Percentiles rank a stretch among this genome's conserved stretches.
phyloP scores from a whole-genome alignment of 2,113 vertebrate genomes.

The Hystrix brachyura region DNA sequence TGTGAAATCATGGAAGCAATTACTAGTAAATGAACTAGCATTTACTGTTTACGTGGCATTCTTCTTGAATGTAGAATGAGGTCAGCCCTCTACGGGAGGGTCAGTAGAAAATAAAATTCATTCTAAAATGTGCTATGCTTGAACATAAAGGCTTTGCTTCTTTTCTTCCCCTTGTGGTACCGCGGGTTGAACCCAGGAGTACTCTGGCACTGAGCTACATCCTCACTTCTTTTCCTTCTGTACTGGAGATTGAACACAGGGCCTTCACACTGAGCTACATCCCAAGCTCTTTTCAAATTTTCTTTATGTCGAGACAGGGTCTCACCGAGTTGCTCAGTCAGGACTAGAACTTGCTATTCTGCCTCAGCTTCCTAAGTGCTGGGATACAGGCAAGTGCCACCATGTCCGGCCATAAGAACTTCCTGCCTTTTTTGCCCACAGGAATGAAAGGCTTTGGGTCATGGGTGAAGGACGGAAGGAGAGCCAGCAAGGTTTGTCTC shows the following conservation, averaged over 20 bases:
- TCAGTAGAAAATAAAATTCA: background rate
- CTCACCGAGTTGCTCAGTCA: background rate
- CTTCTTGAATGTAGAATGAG: background rate
- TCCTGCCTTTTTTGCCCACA: background rate
- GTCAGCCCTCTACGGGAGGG: background rate
- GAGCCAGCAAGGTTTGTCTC: background rate
- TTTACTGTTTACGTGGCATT: background rate
- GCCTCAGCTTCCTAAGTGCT: background rate
- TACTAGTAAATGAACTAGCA: background rate
- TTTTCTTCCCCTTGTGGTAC: background rate
- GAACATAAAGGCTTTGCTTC: background rate
- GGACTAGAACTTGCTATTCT: background rate
- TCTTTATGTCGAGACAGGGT: background rate
- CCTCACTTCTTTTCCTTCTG: background rate
- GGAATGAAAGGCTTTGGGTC: background rate
- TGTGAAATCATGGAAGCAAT: background rate
- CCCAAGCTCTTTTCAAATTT: background rate
- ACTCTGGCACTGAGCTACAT: background rate
- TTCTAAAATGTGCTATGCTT: background rate
- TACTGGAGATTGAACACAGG: background rate
- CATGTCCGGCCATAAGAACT: background rate
- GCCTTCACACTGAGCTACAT: background rate
- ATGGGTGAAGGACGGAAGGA: background rate
- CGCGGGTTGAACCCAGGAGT: background rate
- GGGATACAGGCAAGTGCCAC: background rate